phyloP scores from a whole-genome alignment of 2,113 vertebrate genomes.

The Natator depressus region DNA sequence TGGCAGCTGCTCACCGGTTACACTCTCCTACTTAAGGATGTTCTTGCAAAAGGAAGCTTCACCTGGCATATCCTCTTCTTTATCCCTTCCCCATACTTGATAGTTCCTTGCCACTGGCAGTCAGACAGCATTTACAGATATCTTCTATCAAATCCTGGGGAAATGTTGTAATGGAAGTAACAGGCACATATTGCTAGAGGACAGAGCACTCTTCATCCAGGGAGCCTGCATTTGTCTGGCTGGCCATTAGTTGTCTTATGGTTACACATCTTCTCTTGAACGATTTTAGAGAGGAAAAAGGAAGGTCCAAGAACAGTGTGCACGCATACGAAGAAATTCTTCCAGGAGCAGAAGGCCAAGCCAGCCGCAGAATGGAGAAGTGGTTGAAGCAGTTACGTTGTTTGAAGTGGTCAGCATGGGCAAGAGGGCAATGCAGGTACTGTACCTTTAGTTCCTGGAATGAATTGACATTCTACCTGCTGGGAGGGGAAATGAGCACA shows the following conservation, averaged over 20 bases:
- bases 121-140: background rate
- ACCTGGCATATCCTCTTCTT: slow-evolving; percentile 1
- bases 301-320: slow-evolving; percentile 77
- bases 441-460: slow-evolving; percentile 63
- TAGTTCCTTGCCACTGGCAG: background rate
- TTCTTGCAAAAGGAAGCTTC: background rate
- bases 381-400: slow-evolving; percentile 87
- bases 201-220: background rate
- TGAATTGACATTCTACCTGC: background rate
- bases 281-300: slow-evolving; percentile 75
- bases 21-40: background rate
- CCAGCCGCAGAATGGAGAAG: slow-evolving; percentile 71
- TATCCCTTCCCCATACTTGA: background rate
- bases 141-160: background rate
- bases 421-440: slow-evolving; percentile 88
- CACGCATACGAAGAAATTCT: slow-evolving; percentile 80
- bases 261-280: background rate
- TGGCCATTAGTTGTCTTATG: rapidly evolving
- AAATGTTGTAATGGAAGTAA: background rate
- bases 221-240: background rate
- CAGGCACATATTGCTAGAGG: background rate
- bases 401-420: slow-evolving; percentile 93
- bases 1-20: slow-evolving; percentile 10
- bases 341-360: slow-evolving; percentile 56
- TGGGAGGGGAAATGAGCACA: background rate